Conservation (phyloP, 35 echinoderm and acorn worm genomes). For the Nesometra sesokonis region DNA sequence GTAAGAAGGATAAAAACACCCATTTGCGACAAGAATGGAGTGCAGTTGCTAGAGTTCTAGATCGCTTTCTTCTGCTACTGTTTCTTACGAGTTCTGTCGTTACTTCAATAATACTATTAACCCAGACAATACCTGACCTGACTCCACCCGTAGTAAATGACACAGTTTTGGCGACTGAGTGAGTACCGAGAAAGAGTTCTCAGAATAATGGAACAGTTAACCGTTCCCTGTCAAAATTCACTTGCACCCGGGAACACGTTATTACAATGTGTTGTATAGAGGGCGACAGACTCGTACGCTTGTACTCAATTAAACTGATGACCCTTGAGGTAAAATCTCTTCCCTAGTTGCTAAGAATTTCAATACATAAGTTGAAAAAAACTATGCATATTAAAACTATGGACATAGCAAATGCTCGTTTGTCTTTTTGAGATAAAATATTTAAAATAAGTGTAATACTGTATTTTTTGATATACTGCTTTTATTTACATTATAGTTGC, state of each 20-base stretch:
- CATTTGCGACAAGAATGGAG: conserved; percentile 85
- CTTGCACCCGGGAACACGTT: no score
- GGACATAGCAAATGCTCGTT: neutral
- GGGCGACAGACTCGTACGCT: no score
- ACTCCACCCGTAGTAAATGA: neutral
- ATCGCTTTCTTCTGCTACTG: conserved; percentile 63
- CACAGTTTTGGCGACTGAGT: neutral
- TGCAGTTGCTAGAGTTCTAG: conserved; percentile 73
- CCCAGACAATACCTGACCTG: conserved; percentile 39
- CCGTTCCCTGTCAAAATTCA: no score
- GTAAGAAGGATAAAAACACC: conserved; percentile 53
- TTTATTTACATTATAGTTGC: no score
- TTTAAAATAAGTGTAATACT: no score
- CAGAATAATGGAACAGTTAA: no score
- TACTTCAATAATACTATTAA: conserved; percentile 56
- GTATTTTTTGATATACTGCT: no score
- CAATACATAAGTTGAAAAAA: neutral
- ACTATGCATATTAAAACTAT: neutral
- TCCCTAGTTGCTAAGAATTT: neutral
- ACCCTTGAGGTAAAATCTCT: no score
- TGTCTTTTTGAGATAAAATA: neutral
- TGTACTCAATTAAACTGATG: no score
- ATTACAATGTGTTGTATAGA: no score
- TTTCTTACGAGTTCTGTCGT: conserved; percentile 61
- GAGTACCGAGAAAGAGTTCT: no score